Evolutionary conservation across 2,113 vertebrate genomes (phyloP).

Genomic region (Enhydra lutris): DNA sequence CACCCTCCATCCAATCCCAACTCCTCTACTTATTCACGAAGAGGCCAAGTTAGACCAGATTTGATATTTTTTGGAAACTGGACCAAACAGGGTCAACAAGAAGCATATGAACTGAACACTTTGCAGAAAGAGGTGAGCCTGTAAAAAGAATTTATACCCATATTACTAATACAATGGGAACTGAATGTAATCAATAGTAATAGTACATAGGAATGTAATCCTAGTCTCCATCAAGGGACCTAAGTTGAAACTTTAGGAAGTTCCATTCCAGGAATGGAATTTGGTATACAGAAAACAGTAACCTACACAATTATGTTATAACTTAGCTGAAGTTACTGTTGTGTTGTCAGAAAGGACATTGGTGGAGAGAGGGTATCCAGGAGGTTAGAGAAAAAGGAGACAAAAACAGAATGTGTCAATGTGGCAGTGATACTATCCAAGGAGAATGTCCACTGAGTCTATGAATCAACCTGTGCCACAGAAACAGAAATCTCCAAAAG

Average conservation of each 20-base stretch:
- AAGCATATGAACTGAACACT: conserved; percentile 12
- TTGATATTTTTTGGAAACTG: neutral
- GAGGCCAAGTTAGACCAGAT: neutral
- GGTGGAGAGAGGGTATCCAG: neutral
- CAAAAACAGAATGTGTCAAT: neutral
- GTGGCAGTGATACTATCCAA: neutral
- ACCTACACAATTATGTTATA: conserved; percentile 15
- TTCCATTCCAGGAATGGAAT: conserved; percentile 33
- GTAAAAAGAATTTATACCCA: neutral
- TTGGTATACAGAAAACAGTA: conserved; percentile 27
- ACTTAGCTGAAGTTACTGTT: neutral
- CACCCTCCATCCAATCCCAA: neutral
- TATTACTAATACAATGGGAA: neutral
- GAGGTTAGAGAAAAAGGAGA: conserved; percentile 4
- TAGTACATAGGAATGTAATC: neutral
- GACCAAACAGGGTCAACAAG: conserved; percentile 7
- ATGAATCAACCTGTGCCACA: neutral
- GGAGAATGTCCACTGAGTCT: neutral
- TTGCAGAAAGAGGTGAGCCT: neutral
- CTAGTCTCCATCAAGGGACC: neutral
- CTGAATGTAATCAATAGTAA: neutral
- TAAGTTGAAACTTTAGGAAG: neutral
- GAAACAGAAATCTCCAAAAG: neutral
- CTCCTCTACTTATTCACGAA: neutral
- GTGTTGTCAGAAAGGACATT: neutral